Evolutionary conservation across 2,888 invertebrate species (phyloP).

Genomic region (Drosophila limbata): DNA sequence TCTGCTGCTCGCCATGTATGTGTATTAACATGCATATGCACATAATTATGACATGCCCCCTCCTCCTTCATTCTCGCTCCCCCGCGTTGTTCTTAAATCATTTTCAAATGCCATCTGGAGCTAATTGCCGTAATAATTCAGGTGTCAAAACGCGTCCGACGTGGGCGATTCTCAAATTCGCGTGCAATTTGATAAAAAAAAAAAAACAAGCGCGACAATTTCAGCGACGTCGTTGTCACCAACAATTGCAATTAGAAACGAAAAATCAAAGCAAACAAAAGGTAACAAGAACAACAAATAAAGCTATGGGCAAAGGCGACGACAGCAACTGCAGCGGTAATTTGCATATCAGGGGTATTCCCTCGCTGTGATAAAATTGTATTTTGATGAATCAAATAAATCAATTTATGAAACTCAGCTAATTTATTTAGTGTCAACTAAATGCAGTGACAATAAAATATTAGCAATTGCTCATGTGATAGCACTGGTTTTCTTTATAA

Average conservation of each 20-base stretch:
- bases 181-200: constrained; percentile 36
- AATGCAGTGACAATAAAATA: neutral
- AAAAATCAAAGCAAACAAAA: constrained; percentile 34
- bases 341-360: constrained; percentile 18
- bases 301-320: neutral
- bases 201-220: constrained; percentile 45
- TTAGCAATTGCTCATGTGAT: constrained; percentile 2
- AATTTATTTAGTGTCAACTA: neutral
- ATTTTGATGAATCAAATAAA: neutral
- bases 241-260: constrained; percentile 18
- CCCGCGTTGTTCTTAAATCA: constrained; percentile 34
- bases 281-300: constrained; percentile 24
- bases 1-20: neutral
- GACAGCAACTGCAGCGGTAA: constrained; percentile 21
- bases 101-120: constrained; percentile 41
- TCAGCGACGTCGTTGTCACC: constrained; percentile 7
- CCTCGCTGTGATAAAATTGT: neutral
- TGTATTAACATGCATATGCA: constrained; percentile 5
- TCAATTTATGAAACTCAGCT: neutral
- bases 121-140: constrained; percentile 58
- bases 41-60: constrained; percentile 35
- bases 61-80: neutral
- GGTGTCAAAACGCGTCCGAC: constrained; percentile 52
- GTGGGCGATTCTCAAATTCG: constrained; percentile 51
- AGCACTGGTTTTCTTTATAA: neutral